Base-by-base conservation (phyloP, 2,113 vertebrate genomes). In the Bufo gargarizans region DNA sequence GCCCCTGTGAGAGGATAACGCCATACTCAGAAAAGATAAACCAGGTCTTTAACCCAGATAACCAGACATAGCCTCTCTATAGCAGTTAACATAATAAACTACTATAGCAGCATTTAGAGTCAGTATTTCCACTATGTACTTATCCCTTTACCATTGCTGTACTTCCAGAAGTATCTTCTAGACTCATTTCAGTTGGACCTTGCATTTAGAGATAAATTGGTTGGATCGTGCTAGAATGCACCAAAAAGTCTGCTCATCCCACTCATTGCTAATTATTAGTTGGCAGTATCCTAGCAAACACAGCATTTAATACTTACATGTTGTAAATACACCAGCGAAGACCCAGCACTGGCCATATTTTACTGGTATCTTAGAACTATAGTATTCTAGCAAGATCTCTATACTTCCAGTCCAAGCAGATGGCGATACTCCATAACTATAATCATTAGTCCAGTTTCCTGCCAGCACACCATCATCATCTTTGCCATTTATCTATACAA, bases 301-400 rank as follows among this genome's bases (percentile, higher is more conserved):
- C n/a, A 22, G 84, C 89, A 56, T 47, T 88, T 19, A 80, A 72
- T 84, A 94, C 98, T 95, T 94, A 99, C 98, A 98, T 0, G 97
- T 97, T 91, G 98, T 99, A 92, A 99, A 97, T 91, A 99, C 97
- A 3, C 96, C 97, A 0, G 98, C 97, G 49, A 97, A 99, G 92
- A 99, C 98, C 98, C 98, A 99, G 92, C 98, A 99, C 89, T 99
- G 98, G 16, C 97, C 97, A 0, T 97, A 99, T 69, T 93, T 92
- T 20, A 99, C 97, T 0, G 98, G 96, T 47, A 90, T 90, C 78
- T 91, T 89, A 55, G 95, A 95, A 77, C 91, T 93, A 77, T 89
- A 90, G 33, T 97, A 99, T 89, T 93, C 94, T 89, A 97, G 84
- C 6, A 99, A 94, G 91, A 99, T 99, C 82, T 99, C 97, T 0